These are phyloP conservation scores for Leptoclinus maculatus DNA, from an alignment of 2,797 vertebrate genomes.

Conservation along the genomic window DNA sequence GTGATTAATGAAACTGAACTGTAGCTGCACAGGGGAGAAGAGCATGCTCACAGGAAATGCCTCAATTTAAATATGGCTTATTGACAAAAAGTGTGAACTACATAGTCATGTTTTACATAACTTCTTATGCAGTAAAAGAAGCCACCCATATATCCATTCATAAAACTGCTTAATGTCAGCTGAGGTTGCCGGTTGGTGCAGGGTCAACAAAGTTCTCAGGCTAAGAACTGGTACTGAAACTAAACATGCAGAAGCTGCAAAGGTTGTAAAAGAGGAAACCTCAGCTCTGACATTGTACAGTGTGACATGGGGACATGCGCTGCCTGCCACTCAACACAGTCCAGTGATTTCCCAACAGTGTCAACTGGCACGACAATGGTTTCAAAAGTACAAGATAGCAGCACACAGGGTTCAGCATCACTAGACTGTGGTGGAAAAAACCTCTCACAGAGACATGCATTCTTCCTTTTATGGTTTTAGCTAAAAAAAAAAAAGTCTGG, in stretches of 20 bases:
- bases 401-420: background rate
- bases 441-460: constrained; percentile 7
- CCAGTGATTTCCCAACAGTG: background rate
- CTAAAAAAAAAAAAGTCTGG: constrained; percentile 16
- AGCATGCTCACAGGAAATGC: background rate
- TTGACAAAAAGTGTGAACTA: background rate
- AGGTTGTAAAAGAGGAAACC: background rate
- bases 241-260: constrained; percentile 9
- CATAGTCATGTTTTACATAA: background rate
- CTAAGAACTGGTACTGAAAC: constrained; percentile 3
- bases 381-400: constrained; percentile 9
- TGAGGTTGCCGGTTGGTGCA: constrained; percentile 9
- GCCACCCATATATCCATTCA: background rate
- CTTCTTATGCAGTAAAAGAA: background rate
- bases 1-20: background rate
- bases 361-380: background rate
- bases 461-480: constrained; percentile 30
- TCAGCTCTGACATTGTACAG: background rate
- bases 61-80: background rate
- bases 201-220: background rate
- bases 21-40: background rate
- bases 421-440: constrained; percentile 28
- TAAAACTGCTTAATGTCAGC: constrained; percentile 6
- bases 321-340: background rate
- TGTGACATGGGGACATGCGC: background rate